Percentiles rank a stretch among this genome's conserved stretches.
phyloP scores from a whole-genome alignment of 2,888 invertebrate genomes.

The Watsonalla cultraria region DNA sequence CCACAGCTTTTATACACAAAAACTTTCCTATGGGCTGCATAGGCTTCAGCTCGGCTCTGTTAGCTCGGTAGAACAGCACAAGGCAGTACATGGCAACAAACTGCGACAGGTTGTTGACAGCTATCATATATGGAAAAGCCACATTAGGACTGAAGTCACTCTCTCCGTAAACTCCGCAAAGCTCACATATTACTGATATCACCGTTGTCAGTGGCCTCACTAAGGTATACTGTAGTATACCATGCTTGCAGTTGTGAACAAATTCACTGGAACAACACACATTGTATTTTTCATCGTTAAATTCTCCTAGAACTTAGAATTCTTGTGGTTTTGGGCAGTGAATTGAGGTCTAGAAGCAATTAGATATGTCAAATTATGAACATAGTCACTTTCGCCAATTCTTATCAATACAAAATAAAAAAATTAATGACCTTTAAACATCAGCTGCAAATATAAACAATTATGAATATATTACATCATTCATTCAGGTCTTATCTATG shows the following conservation, averaged over 20 bases:
- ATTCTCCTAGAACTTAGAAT: neutral
- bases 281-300: neutral
- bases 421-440: too few relatives aligned
- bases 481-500: too few relatives aligned
- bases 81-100: conserved; percentile 98
- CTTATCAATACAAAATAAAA: too few relatives aligned
- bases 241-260: conserved; percentile 97
- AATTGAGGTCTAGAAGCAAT: too few relatives aligned
- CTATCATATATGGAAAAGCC: conserved; percentile 94
- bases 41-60: conserved; percentile 90
- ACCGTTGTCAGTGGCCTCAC: conserved; percentile 93
- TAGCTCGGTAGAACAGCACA: conserved; percentile 95
- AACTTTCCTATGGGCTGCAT: conserved; percentile 98
- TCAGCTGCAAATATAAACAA: too few relatives aligned
- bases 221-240: conserved; percentile 96
- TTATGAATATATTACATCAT: too few relatives aligned
- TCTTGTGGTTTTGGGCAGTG: too few relatives aligned
- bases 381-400: too few relatives aligned
- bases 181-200: conserved; percentile 92
- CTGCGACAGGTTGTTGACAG: conserved; percentile 94
- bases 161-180: conserved; percentile 92
- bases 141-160: conserved; percentile 91
- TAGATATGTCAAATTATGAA: too few relatives aligned
- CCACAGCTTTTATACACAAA: conserved; percentile 97
- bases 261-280: conserved; percentile 83